These are phyloP conservation scores for Trissolcus basalis DNA, from an alignment of 1,140 invertebrate genomes.

Conservation along the genomic window DNA sequence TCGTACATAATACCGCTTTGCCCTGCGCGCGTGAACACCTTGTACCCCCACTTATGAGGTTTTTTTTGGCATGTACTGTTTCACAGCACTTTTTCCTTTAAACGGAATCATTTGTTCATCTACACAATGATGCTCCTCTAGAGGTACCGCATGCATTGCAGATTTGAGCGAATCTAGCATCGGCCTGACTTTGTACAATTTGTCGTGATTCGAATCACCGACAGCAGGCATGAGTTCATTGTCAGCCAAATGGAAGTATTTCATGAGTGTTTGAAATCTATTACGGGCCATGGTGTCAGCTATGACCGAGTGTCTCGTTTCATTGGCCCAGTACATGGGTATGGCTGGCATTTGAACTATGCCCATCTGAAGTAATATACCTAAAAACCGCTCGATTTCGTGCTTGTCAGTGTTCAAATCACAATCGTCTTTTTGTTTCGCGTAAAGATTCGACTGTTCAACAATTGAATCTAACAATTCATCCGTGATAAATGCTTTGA, in stretches of 20 bases:
- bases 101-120: slow-evolving; percentile 67
- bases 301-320: slow-evolving; percentile 9
- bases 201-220: slow-evolving; percentile 62
- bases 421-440: slow-evolving; percentile 7
- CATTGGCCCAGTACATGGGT: slow-evolving; percentile 13
- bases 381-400: slow-evolving; percentile 5
- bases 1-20: slow-evolving; percentile 66
- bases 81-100: slow-evolving; percentile 69
- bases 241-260: slow-evolving; percentile 17
- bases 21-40: slow-evolving; percentile 68
- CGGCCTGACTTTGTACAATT: slow-evolving; percentile 68
- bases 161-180: slow-evolving; percentile 62
- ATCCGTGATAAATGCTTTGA: too few relatives aligned
- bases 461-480: too few relatives aligned
- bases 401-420: neutral
- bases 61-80: slow-evolving; percentile 71
- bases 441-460: slow-evolving; percentile 5
- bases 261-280: slow-evolving; percentile 19
- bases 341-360: neutral
- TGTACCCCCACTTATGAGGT: slow-evolving; percentile 73
- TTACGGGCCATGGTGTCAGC: slow-evolving; percentile 17
- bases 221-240: slow-evolving; percentile 37
- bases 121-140: slow-evolving; percentile 67
- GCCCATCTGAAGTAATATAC: slow-evolving; percentile 9
- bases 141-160: slow-evolving; percentile 54